phyloP scores from a whole-genome alignment of 2,888 invertebrate genomes.

The Diaperis boleti region DNA sequence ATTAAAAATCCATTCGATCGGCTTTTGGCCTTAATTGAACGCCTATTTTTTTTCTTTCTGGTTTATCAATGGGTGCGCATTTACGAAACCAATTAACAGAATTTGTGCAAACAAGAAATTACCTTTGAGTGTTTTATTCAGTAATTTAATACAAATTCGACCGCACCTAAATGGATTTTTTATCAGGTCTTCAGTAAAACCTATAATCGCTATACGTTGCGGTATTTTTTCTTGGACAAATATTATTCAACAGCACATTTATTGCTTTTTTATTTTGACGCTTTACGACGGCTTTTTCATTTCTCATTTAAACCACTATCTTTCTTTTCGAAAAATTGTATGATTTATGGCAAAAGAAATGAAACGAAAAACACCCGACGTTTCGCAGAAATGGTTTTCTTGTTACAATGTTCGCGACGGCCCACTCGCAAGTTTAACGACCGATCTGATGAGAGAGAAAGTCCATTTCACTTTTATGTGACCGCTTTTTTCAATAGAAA shows the following conservation, averaged over 20 bases:
- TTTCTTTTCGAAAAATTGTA: conserved; percentile 22
- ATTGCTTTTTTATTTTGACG: conserved; percentile 13
- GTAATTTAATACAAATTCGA: conserved; percentile 3
- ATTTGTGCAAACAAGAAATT: conserved; percentile 10
- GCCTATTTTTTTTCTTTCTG: conserved; percentile 4
- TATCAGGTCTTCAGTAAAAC: too few species aligned
- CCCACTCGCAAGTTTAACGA: conserved; percentile 39
- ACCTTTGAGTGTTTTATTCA: not conserved
- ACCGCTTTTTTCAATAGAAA: conserved; percentile 16
- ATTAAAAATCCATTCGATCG: conserved; percentile 8
- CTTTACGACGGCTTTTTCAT: conserved; percentile 23
- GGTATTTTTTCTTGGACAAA: too few species aligned
- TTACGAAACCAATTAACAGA: conserved; percentile 5
- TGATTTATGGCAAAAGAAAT: conserved; percentile 7
- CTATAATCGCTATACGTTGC: too few species aligned
- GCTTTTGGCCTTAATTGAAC: conserved; percentile 11
- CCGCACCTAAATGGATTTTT: too few species aligned
- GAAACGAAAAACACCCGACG: conserved; percentile 3
- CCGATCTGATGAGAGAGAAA: conserved; percentile 45
- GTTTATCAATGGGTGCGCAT: conserved; percentile 7
- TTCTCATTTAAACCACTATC: not conserved
- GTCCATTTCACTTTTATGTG: conserved; percentile 48
- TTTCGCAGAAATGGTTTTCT: conserved; percentile 14
- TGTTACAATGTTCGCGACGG: conserved; percentile 10
- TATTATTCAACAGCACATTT: conserved; percentile 2